phyloP scores from a whole-genome alignment of 2,113 vertebrate species.

The Puma concolor region DNA sequence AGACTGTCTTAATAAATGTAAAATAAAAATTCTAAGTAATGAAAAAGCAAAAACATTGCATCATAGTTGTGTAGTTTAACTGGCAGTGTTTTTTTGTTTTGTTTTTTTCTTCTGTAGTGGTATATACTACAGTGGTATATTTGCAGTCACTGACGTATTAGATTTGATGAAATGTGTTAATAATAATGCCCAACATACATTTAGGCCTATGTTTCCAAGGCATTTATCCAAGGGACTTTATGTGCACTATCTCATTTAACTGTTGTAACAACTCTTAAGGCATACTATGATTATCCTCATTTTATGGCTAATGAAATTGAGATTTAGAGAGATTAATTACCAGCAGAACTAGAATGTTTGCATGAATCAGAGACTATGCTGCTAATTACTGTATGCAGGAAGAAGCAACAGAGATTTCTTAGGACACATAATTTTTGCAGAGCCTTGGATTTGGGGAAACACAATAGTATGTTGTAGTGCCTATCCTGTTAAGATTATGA shows the following conservation, averaged over 20 bases:
- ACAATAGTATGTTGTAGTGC: neutral
- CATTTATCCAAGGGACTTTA: too few species aligned
- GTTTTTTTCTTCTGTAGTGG: neutral
- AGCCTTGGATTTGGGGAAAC: neutral
- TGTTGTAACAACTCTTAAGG: neutral
- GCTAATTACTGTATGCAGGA: neutral
- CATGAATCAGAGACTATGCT: neutral
- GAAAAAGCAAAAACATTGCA: neutral
- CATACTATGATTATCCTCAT: neutral
- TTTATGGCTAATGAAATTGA: neutral
- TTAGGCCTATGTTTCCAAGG: neutral
- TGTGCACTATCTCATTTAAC: neutral
- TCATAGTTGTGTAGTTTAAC: neutral
- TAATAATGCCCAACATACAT: neutral
- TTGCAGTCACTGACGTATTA: neutral
- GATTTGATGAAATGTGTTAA: neutral
- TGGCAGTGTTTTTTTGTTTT: neutral
- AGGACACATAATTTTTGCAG: neutral
- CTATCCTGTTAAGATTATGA: neutral
- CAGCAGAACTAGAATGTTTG: neutral
- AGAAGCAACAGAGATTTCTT: neutral
- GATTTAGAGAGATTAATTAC: neutral
- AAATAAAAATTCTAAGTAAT: constrained; percentile 46
- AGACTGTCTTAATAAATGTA: neutral
- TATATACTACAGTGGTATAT: neutral